These are phyloP conservation scores for Drosophila busckii DNA, from an alignment of 1,140 invertebrate species.

Conservation along the genomic window DNA sequence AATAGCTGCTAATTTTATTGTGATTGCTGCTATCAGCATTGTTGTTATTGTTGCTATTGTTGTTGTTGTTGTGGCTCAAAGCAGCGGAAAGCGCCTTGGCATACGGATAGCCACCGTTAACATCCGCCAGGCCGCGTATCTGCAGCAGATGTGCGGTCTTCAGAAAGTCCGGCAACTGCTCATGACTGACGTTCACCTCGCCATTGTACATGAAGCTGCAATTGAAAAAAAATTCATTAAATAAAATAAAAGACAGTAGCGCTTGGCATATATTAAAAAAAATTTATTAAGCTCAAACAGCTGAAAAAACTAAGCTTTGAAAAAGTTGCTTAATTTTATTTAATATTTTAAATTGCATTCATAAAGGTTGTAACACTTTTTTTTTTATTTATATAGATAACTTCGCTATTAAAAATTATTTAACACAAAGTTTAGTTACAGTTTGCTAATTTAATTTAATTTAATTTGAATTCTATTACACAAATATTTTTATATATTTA, in stretches of 20 bases:
- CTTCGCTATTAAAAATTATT: no score
- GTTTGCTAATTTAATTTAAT: no score
- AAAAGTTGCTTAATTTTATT: no score
- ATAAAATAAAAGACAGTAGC: background rate
- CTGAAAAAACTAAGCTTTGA: no score
- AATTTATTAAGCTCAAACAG: no score
- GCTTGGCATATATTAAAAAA: no score
- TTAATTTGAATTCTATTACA: no score
- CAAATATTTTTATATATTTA: no score
- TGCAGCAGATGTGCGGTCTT: constrained; percentile 94
- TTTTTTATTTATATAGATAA: no score
- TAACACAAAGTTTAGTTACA: no score
- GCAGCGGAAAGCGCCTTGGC: constrained; percentile 55
- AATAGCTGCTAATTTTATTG: constrained; percentile 57
- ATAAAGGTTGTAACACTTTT: no score
- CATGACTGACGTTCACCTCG: constrained; percentile 94
- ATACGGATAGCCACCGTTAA: constrained; percentile 81
- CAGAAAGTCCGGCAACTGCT: constrained; percentile 91
- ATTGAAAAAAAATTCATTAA: background rate
- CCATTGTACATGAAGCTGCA: constrained; percentile 95
- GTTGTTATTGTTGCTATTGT: constrained; percentile 34
- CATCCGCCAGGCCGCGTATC: constrained; percentile 92
- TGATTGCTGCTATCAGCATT: constrained; percentile 40
- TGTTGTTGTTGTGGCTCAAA: constrained; percentile 67
- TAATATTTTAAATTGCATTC: no score